Percentiles rank a stretch among this genome's conserved stretches.
Evolutionary conservation across 1,140 invertebrate species (phyloP).

Genomic region (Cotesia chilonis): DNA sequence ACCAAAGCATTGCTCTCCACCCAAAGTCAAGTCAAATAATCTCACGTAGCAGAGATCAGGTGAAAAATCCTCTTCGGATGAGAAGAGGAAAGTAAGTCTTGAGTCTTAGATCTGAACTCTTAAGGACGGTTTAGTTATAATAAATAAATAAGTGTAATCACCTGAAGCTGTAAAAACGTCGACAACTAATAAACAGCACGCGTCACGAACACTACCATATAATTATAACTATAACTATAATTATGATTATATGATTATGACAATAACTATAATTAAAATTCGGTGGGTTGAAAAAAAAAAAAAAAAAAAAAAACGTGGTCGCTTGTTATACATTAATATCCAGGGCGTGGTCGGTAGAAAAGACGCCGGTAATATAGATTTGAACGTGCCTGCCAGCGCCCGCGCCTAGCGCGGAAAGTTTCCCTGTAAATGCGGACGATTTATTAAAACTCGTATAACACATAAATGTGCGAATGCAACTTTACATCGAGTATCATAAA

Average conservation of each 20-base stretch:
- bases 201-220: constrained; percentile 9
- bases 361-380: constrained; percentile 4
- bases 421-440: constrained; percentile 39
- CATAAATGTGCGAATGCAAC: constrained; percentile 41
- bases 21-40: too few species aligned
- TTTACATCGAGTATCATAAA: constrained; percentile 26
- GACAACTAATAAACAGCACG: constrained; percentile 42
- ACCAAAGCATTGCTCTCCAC: too few species aligned
- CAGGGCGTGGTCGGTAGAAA: constrained; percentile 10
- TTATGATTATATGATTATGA: too few species aligned
- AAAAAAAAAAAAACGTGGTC: too few species aligned
- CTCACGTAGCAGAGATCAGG: too few species aligned
- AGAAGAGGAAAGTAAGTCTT: too few species aligned
- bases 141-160: constrained; percentile 40
- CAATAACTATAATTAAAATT: too few species aligned
- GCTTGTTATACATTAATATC: constrained; percentile 11
- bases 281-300: background rate
- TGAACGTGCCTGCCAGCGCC: constrained; percentile 9
- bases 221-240: background rate
- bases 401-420: constrained; percentile 24
- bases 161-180: constrained; percentile 23
- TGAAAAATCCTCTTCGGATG: too few species aligned
- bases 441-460: constrained; percentile 48
- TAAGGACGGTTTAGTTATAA: constrained; percentile 11
- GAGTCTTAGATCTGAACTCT: background rate